Evolutionary conservation across 1,140 invertebrate species (phyloP).

Genomic region (Phenacoccus solenopsis): DNA sequence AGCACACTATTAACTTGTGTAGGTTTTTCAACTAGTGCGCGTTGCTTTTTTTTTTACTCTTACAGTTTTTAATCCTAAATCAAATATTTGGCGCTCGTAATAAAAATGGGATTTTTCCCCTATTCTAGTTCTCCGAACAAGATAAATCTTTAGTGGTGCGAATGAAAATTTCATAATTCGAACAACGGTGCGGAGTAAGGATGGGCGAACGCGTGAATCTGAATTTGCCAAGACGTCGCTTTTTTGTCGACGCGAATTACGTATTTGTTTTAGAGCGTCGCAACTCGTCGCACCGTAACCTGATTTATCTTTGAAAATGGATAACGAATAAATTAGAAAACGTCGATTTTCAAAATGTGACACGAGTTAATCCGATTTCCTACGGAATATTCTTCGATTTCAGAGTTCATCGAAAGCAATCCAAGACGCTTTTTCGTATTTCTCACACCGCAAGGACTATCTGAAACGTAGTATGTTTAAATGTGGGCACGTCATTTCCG

Average conservation of each 20-base stretch:
- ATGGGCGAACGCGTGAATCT: not conserved
- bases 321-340: conserved; percentile 3
- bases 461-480: too few relatives aligned
- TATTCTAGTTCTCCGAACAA: too few relatives aligned
- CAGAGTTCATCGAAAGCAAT: not conserved
- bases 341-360: not conserved
- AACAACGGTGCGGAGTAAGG: too few relatives aligned
- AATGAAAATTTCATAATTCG: too few relatives aligned
- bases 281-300: not conserved
- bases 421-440: too few relatives aligned
- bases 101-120: not conserved
- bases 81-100: not conserved
- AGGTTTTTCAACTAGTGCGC: not conserved
- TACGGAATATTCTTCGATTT: not conserved
- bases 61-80: not conserved
- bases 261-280: not conserved
- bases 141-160: too few relatives aligned
- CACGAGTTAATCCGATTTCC: not conserved
- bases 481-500: too few relatives aligned
- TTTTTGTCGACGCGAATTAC: not conserved
- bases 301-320: not conserved
- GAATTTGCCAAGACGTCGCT: not conserved
- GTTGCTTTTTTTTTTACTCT: not conserved
- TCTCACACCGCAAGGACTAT: too few relatives aligned
- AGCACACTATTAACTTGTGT: not conserved